Conservation (phyloP, 2,797 vertebrate genomes). For the Lepilemur septentrionalis region DNA sequence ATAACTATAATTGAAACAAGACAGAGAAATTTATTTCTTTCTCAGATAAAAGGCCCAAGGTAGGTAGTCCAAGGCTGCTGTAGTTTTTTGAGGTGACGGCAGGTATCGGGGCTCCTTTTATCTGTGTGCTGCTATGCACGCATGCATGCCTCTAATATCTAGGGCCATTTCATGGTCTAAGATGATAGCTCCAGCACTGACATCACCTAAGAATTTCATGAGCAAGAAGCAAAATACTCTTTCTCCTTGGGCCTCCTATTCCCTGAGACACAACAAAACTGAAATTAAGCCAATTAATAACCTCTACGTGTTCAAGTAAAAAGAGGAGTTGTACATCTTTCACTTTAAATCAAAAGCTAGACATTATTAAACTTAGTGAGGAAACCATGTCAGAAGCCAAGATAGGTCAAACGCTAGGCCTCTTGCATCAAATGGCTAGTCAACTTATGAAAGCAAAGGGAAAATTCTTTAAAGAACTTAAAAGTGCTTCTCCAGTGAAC, state of each 20-base stretch:
- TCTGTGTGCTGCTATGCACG: neutral
- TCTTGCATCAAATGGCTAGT: neutral
- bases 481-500: neutral
- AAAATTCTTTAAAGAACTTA: neutral
- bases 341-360: neutral
- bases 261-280: neutral
- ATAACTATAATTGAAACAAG: neutral
- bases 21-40: neutral
- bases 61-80: neutral
- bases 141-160: neutral
- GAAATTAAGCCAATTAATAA: neutral
- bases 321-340: neutral
- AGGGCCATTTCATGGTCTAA: neutral
- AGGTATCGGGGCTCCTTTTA: neutral
- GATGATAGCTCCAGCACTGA: neutral
- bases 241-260: neutral
- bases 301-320: neutral
- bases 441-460: neutral
- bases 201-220: neutral
- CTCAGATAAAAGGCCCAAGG: neutral
- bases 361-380: neutral
- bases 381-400: neutral
- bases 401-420: neutral
- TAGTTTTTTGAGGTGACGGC: neutral
- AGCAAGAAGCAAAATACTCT: neutral